A percentile compares a stretch with the other conserved stretches of the same genome.
These are phyloP conservation scores for Aporrectodea caliginosa DNA, from an alignment of 1,140 invertebrate species.

Conservation along the genomic window DNA sequence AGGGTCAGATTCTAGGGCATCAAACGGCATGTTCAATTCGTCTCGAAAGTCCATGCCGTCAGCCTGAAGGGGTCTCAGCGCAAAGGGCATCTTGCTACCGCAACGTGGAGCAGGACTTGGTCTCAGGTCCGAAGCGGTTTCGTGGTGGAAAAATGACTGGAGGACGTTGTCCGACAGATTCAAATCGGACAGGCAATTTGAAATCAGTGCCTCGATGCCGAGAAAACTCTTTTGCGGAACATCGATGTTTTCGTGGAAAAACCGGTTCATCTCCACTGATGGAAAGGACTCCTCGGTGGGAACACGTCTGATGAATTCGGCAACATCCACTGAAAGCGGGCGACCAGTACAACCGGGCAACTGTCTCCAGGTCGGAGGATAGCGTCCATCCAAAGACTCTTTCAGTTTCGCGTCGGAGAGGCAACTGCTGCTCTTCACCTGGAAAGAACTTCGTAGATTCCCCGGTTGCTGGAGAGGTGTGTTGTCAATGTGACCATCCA, in stretches of 20 bases:
- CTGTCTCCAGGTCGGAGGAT: not conserved
- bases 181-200: not conserved
- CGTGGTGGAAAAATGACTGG: not conserved
- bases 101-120: not conserved
- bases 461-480: not conserved
- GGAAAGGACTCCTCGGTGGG: not conserved
- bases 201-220: not conserved
- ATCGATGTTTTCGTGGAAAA: not conserved
- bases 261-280: not conserved
- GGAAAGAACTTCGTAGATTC: not conserved
- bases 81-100: not conserved
- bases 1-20: not conserved
- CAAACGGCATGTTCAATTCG: not conserved
- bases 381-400: not conserved
- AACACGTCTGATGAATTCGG: not conserved
- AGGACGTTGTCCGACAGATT: not conserved
- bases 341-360: not conserved
- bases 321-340: not conserved
- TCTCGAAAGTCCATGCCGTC: not conserved
- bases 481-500: slow-evolving; percentile 24
- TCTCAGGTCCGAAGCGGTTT: not conserved
- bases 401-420: not conserved
- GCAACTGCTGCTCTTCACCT: not conserved
- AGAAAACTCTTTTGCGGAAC: not conserved
- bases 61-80: not conserved